Percentiles rank a stretch among this genome's conserved stretches.
Conservation (phyloP, 2,888 invertebrate genomes). For the Sycophila texana region DNA sequence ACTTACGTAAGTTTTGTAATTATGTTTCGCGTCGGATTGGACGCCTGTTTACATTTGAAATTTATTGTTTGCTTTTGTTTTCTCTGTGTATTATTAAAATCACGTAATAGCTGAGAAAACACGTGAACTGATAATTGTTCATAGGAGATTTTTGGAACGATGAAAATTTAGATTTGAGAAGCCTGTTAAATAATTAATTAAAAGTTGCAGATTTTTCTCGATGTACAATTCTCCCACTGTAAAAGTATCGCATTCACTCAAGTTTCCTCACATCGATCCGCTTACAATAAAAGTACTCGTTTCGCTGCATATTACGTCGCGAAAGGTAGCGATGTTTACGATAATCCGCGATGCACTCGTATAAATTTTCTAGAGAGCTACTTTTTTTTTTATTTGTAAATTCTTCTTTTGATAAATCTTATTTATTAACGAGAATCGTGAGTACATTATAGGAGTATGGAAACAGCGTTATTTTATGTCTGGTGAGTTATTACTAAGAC, state of each 20-base stretch:
- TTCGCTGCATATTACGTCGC: background rate
- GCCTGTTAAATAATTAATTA: conserved; percentile 10
- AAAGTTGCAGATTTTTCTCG: conserved; percentile 30
- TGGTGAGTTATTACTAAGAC: background rate
- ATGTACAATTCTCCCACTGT: background rate
- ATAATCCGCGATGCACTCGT: too few species aligned
- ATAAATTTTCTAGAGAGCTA: background rate
- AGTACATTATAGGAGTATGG: conserved; percentile 1
- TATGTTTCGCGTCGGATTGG: background rate
- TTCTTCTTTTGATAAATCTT: background rate
- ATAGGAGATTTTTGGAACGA: background rate
- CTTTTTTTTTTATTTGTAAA: too few species aligned
- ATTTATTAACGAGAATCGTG: background rate
- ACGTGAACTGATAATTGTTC: conserved; percentile 11
- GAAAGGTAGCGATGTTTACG: background rate
- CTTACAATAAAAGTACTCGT: background rate
- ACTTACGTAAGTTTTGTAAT: background rate
- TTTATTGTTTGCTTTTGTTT: background rate
- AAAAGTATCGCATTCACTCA: conserved; percentile 10
- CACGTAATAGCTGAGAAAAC: too few species aligned
- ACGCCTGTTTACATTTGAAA: background rate
- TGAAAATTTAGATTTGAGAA: background rate
- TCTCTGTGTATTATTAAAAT: background rate
- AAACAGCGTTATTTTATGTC: background rate
- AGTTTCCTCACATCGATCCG: background rate